Conservation (phyloP, 2,888 invertebrate species). For the Chymomyza fuscimana region DNA sequence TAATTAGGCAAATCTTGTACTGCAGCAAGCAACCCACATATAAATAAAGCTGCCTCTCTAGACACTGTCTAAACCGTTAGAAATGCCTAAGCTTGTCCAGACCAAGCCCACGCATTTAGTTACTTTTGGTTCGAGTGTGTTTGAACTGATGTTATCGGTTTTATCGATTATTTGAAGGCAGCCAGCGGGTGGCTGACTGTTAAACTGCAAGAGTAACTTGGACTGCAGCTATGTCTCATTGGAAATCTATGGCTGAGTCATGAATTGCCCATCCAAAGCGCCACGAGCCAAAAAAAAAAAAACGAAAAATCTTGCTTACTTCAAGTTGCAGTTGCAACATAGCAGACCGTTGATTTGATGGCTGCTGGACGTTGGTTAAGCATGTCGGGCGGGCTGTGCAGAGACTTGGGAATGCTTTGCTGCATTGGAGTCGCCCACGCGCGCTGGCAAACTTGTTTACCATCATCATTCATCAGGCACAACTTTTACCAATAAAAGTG, state of each 20-base stretch:
- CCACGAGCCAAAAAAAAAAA: constrained; percentile 2
- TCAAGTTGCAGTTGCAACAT: background rate
- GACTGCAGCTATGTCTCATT: background rate
- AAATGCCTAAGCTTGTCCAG: background rate
- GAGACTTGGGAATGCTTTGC: background rate
- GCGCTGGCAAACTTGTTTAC: constrained; percentile 1
- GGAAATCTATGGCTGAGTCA: background rate
- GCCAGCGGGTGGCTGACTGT: background rate
- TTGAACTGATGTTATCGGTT: background rate
- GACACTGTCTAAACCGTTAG: background rate
- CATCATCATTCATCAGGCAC: constrained; percentile 3
- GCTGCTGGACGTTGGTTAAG: background rate
- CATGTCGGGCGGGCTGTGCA: too few species aligned
- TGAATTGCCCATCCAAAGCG: constrained; percentile 4
- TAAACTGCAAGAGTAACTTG: background rate
- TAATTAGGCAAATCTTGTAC: background rate
- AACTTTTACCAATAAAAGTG: constrained; percentile 1
- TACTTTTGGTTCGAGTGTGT: background rate
- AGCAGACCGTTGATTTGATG: background rate
- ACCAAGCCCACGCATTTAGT: background rate
- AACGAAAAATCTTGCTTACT: background rate
- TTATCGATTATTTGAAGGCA: background rate
- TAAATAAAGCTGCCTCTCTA: background rate
- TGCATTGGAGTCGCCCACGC: background rate
- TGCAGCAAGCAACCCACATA: background rate